These are phyloP conservation scores for Leptopilina drosophilae DNA, from an alignment of 2,888 invertebrate genomes.

Conservation along the genomic window DNA sequence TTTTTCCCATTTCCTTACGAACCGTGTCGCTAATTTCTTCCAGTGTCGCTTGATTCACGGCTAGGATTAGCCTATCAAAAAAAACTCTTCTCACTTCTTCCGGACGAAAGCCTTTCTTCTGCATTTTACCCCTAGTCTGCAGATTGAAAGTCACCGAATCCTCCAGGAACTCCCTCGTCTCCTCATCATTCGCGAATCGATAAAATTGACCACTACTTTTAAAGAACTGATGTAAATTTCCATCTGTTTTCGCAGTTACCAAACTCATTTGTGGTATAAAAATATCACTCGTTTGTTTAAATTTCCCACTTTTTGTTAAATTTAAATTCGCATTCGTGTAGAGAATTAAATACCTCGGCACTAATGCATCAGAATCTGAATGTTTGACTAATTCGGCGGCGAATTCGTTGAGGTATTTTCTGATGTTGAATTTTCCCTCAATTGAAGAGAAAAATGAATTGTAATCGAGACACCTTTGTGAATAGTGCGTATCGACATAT, in stretches of 20 bases:
- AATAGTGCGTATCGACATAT: constrained; percentile 58
- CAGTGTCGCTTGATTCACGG: constrained; percentile 53
- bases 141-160: constrained; percentile 58
- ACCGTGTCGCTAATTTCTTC: constrained; percentile 59
- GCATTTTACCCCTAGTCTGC: constrained; percentile 56
- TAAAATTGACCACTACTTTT: constrained; percentile 50
- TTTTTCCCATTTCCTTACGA: constrained; percentile 60
- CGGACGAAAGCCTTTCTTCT: constrained; percentile 53
- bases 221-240: constrained; percentile 40
- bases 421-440: constrained; percentile 57
- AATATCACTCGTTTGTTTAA: constrained; percentile 49
- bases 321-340: constrained; percentile 61
- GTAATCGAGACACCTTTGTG: constrained; percentile 58
- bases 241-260: not conserved
- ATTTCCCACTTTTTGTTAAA: constrained; percentile 55
- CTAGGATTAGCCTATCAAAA: constrained; percentile 59
- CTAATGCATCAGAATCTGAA: constrained; percentile 51
- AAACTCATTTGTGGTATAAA: constrained; percentile 26
- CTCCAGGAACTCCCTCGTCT: constrained; percentile 59
- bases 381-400: constrained; percentile 51
- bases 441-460: constrained; percentile 58
- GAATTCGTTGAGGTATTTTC: constrained; percentile 61
- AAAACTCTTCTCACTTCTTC: constrained; percentile 60
- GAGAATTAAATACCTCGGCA: constrained; percentile 60
- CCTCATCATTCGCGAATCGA: constrained; percentile 58